Evolutionary conservation across 2,113 vertebrate species (phyloP).

Genomic region (Crocuta crocuta): DNA sequence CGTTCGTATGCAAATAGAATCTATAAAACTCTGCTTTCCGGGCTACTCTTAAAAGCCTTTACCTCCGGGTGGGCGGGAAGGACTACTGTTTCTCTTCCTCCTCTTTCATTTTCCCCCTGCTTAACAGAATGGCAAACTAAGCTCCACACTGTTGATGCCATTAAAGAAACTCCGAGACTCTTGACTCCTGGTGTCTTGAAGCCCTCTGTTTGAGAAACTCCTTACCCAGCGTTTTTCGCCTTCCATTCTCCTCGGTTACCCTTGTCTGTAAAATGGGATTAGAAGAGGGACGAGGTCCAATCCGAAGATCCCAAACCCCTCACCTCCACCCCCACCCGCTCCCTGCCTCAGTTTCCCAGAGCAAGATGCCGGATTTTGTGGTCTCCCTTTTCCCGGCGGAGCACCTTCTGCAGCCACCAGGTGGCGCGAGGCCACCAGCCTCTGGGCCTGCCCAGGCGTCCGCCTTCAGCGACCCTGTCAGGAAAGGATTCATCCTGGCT

Average conservation of each 20-base stretch:
- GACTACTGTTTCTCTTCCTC: conserved; percentile 66
- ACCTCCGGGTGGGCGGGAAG: conserved; percentile 78
- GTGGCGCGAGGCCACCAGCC: conserved; percentile 61
- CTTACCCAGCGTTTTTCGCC: background rate
- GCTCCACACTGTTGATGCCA: background rate
- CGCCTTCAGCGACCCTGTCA: background rate
- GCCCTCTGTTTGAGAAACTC: background rate
- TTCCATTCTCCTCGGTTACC: background rate
- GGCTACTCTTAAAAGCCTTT: conserved; percentile 75
- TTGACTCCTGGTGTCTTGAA: conserved; percentile 27
- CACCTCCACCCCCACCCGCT: too few species aligned
- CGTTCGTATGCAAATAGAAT: conserved; percentile 81
- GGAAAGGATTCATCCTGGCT: background rate
- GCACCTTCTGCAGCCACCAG: conserved; percentile 49
- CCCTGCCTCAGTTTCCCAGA: conserved; percentile 36
- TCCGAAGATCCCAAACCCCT: background rate
- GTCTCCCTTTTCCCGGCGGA: background rate
- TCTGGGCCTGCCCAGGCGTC: background rate
- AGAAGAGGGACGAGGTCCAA: background rate
- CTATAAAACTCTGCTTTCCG: conserved; percentile 79
- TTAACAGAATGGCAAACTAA: conserved; percentile 62
- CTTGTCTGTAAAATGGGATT: background rate
- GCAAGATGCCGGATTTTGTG: conserved; percentile 14
- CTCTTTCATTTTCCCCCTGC: conserved; percentile 61
- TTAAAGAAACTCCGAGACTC: conserved; percentile 23